Evolutionary conservation across 1,140 invertebrate species (phyloP), one percentile per base, ranked within the genome.

Genomic region (Homalodisca vitripennis): DNA sequence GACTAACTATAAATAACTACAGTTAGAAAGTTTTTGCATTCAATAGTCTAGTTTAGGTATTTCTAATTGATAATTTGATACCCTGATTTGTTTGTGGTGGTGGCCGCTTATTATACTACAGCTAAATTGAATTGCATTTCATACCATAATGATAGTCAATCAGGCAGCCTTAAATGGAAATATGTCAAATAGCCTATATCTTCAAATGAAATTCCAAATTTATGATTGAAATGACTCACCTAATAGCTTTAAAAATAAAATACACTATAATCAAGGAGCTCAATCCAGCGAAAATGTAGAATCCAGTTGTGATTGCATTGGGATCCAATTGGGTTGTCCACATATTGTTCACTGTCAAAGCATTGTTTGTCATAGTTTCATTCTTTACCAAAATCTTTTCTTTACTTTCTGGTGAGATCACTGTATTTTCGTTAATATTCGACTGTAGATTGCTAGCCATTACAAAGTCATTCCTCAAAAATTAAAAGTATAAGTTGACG

Each of bases 181-280:
- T n/a, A n/a, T n/a, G n/a, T n/a, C n/a, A n/a, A n/a, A n/a, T n/a
- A n/a, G n/a, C n/a, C n/a, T n/a, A n/a, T n/a, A n/a, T n/a, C n/a
- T n/a, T n/a, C n/a, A n/a, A n/a, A n/a, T n/a, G n/a, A n/a, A n/a
- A n/a, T n/a, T n/a, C 60, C 22, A 63, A 13, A 24, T 10, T 13
- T 6, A 6, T 24, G 3, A 14, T 3, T 20, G 32, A 3, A 34
- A 12, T 51, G 24, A 66, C 65, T 66, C 1, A 66, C 65, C 65
- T 47, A 17, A 66, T 48, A 20, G 65, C 65, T 47, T 31, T 46
- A 1, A 34, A 17, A 24, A 66, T 30, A 48, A 66, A 66, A 66
- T 30, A 47, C 12, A 66, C 10, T 1, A 66, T 13, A n/a, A 66
- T 66, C 26, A 66, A 12, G 27, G 22, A 46, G 48, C 34, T 66